Percentiles rank a stretch among this genome's conserved stretches.
Conservation (phyloP, 1,140 invertebrate genomes). For the Nylanderia fulva region DNA sequence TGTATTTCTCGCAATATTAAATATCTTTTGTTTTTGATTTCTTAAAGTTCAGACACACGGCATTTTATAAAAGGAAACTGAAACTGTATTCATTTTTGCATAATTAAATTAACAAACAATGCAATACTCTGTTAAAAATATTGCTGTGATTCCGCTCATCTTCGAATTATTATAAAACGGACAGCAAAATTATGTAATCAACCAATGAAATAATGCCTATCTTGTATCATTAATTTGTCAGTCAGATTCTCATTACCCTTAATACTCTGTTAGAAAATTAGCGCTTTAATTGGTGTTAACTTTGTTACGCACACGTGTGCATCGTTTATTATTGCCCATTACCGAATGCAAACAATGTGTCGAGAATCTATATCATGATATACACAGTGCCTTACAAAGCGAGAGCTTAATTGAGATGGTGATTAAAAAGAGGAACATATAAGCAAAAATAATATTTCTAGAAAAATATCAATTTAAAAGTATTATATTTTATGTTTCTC, state of each 20-base stretch:
- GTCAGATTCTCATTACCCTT: constrained; percentile 65
- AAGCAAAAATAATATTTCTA: too few species aligned
- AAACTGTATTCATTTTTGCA: constrained; percentile 44
- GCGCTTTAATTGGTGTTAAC: constrained; percentile 56
- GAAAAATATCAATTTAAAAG: background rate
- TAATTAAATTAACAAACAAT: constrained; percentile 45
- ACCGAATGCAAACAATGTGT: background rate
- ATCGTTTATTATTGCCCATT: background rate
- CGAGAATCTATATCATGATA: background rate
- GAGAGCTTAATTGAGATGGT: constrained; percentile 14
- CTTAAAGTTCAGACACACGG: background rate
- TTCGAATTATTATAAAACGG: constrained; percentile 60
- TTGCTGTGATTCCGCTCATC: constrained; percentile 54
- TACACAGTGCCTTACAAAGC: background rate
- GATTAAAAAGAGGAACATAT: background rate
- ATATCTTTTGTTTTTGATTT: background rate
- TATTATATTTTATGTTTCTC: background rate
- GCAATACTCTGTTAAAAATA: constrained; percentile 64
- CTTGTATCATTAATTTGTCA: constrained; percentile 14
- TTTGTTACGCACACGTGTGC: constrained; percentile 53
- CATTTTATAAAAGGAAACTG: background rate
- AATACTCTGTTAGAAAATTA: constrained; percentile 55
- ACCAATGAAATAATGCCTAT: constrained; percentile 58
- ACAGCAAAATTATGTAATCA: constrained; percentile 47
- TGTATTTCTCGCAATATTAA: background rate